A percentile compares a stretch with the other conserved stretches of the same genome.
Evolutionary conservation across 2,888 invertebrate species (phyloP).

Genomic region (Encarsia formosa): DNA sequence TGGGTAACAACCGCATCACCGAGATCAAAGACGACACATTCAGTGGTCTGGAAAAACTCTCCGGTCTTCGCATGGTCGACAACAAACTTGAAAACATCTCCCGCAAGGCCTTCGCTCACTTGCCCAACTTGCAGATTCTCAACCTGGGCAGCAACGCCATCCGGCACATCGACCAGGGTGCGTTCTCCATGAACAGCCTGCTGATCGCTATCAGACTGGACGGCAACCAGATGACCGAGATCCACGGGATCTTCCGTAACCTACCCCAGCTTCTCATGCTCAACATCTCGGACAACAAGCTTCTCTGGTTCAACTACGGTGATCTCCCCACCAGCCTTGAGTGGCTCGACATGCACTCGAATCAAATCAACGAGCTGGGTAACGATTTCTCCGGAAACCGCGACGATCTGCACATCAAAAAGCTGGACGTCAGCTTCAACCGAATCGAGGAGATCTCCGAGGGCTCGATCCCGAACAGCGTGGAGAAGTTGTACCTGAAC

Average conservation of each 20-base stretch:
- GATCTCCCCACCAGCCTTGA: conserved; percentile 71
- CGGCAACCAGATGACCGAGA: conserved; percentile 72
- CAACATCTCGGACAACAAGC: conserved; percentile 75
- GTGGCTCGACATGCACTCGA: conserved; percentile 78
- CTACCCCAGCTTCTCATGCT: conserved; percentile 73
- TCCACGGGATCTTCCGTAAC: conserved; percentile 73
- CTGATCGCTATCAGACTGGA: conserved; percentile 73
- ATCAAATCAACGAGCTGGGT: conserved; percentile 70
- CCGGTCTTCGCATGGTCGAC: conserved; percentile 72
- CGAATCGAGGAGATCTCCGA: conserved; percentile 65
- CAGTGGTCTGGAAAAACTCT: conserved; percentile 68
- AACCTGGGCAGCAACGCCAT: conserved; percentile 79
- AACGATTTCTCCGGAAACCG: conserved; percentile 60
- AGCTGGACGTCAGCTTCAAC: conserved; percentile 74
- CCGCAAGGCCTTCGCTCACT: conserved; percentile 67
- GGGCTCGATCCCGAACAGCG: conserved; percentile 68
- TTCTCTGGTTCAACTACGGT: conserved; percentile 77
- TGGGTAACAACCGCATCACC: conserved; percentile 77
- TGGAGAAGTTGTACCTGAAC: conserved; percentile 68
- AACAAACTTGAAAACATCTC: conserved; percentile 75
- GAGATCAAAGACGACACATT: conserved; percentile 69
- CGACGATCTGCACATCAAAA: conserved; percentile 60
- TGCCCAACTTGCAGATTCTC: conserved; percentile 71
- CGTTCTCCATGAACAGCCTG: conserved; percentile 70
- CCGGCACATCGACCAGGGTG: conserved; percentile 71